Conservation (phyloP, 2,797 vertebrate species). For the Erethizon dorsatum region DNA sequence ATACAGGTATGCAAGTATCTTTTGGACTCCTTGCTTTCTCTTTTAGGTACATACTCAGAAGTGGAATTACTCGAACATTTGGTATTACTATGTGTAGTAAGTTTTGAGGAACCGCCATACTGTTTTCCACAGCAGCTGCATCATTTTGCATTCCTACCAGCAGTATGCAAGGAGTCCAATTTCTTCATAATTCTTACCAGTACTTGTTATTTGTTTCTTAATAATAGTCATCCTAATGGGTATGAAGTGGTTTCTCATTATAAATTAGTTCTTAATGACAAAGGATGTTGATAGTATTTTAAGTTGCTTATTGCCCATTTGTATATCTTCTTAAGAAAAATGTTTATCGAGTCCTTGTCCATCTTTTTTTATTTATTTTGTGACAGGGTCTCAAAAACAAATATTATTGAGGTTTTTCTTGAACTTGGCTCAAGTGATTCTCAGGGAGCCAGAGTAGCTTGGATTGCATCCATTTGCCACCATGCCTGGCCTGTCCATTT, state of each 20-base stretch:
- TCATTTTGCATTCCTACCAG: background rate
- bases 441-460: background rate
- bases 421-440: background rate
- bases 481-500: background rate
- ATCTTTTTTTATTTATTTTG: background rate
- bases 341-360: background rate
- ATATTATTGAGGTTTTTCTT: background rate
- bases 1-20: background rate
- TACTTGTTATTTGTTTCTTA: background rate
- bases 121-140: background rate
- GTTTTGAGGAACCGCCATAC: background rate
- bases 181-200: background rate
- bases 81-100: background rate
- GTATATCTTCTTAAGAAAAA: conserved; percentile 26
- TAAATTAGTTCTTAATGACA: background rate
- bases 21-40: background rate
- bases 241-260: background rate
- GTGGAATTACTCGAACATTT: background rate
- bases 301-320: background rate
- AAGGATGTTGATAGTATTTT: conserved; percentile 1
- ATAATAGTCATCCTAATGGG: background rate
- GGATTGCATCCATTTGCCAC: background rate
- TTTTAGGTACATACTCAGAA: background rate
- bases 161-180: background rate
- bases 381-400: background rate